Evolutionary conservation across 2,113 vertebrate genomes (phyloP).

Genomic region (Corydoras sp.): DNA sequence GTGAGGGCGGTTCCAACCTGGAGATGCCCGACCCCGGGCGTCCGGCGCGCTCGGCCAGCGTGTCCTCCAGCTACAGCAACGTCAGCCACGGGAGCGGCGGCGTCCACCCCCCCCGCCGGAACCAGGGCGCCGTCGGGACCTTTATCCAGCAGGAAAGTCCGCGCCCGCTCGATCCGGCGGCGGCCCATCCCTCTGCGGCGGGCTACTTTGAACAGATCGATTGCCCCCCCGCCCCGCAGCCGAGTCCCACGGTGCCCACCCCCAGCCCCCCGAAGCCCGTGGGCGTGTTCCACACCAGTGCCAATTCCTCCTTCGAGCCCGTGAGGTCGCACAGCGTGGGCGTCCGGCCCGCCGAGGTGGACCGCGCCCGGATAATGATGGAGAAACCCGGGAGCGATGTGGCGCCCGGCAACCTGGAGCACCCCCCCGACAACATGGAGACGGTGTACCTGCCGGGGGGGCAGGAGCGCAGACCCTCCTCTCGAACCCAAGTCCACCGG

Average conservation of each 20-base stretch:
- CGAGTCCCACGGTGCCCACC: constrained; percentile 61
- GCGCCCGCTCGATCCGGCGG: constrained; percentile 71
- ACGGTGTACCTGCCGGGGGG: constrained; percentile 68
- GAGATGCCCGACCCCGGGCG: constrained; percentile 74
- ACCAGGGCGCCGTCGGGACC: constrained; percentile 74
- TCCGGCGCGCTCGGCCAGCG: constrained; percentile 74
- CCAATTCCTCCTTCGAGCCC: constrained; percentile 94
- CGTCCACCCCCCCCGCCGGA: constrained; percentile 53
- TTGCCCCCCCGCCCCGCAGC: constrained; percentile 73
- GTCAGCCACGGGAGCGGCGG: constrained; percentile 72
- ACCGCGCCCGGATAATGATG: constrained; percentile 80
- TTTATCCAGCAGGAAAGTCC: constrained; percentile 96
- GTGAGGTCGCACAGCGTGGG: constrained; percentile 82
- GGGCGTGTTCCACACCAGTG: constrained; percentile 88
- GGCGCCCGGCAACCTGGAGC: constrained; percentile 84
- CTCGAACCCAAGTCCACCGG: constrained; percentile 69
- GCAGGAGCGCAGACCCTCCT: constrained; percentile 56
- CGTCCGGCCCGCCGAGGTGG: constrained; percentile 76
- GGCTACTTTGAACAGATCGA: constrained; percentile 95
- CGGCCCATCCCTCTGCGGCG: constrained; percentile 48
- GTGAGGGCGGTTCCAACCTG: constrained; percentile 74
- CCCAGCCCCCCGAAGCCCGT: constrained; percentile 94
- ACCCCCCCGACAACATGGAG: constrained; percentile 94
- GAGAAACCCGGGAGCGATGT: constrained; percentile 66
- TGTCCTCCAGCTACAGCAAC: constrained; percentile 80